Evolutionary conservation across 2,113 vertebrate species (phyloP).

Genomic region (Eulemur macaco): DNA sequence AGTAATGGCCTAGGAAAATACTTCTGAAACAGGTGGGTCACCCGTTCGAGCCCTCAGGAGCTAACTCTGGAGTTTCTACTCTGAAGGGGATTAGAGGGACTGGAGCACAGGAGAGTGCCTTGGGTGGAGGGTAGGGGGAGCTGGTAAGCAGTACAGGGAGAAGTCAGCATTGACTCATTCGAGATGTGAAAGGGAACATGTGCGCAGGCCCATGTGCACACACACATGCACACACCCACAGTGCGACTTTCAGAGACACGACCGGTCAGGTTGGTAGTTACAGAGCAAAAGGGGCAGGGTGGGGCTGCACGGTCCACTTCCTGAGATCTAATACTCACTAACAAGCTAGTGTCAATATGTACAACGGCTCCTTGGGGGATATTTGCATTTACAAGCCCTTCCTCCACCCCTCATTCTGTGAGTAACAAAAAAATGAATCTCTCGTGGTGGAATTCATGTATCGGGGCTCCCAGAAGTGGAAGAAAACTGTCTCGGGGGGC

Average conservation of each 20-base stretch:
- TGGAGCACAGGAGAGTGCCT: not conserved
- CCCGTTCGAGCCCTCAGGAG: not conserved
- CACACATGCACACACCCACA: not conserved
- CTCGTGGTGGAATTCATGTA: not conserved
- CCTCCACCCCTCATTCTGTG: not conserved
- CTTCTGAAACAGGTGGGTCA: not conserved
- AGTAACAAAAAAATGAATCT: not conserved
- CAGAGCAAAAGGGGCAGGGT: not conserved
- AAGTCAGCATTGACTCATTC: not conserved
- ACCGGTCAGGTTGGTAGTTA: not conserved
- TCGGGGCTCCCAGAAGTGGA: not conserved
- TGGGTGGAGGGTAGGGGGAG: not conserved
- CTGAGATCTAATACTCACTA: not conserved
- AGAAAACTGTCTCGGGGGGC: not conserved
- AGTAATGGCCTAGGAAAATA: not conserved
- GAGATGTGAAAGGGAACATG: not conserved
- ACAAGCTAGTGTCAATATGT: not conserved
- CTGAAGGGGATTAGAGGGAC: not conserved
- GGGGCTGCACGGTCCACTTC: not conserved
- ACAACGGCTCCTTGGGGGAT: not conserved
- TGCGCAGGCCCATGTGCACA: no score
- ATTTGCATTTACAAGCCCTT: not conserved
- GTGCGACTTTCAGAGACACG: not conserved
- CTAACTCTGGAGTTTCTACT: constrained; percentile 6
- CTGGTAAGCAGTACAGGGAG: not conserved